Base-by-base conservation (phyloP, 2,888 invertebrate species). In the Chrysolina haemoptera region DNA sequence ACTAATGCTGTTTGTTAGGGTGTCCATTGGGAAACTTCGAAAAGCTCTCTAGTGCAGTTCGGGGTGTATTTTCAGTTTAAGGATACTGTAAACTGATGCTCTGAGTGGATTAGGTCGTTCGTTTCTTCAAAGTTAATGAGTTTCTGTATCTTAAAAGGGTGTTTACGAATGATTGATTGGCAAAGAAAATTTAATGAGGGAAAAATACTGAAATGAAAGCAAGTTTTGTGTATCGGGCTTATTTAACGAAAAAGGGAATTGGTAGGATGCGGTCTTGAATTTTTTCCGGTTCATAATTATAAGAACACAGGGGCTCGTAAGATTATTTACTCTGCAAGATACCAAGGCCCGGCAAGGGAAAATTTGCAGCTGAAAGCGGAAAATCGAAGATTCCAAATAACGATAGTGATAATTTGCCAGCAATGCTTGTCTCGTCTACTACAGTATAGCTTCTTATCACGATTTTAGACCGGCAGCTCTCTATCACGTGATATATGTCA, bases 71-170 rank as follows among this genome's bases (percentile, higher is more conserved):
- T 53, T 53, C 53, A 53, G 53, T 53, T 53, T 53, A 20, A 20
- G 53, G 53, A 53, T 53, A 53, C 20, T 53, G 53, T 22, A 20
- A 53, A 53, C 53, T 22, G 53, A 53, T 53, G 12, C 53, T 20
- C 12, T 18, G 53, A 53, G 53, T 53, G 53, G 20, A 53, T 53
- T 53, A 20, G 53, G 20, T 53, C 20, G 20, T 53, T 53, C 53
- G 53, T 53, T 53, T 53, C 53, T 53, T 53, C 53, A 53, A 53
- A 53, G 20, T 53, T 20, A 53, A 53, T 53, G 53, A 53, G 53
- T 53, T 53, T 53, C 53, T 53, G 53, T 53, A 53, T 53, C 53
- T 53, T 20, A 12, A 53, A 53, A 20, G 20, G 20, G 20, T 18
- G 53, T 53, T 53, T 53, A 53, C 12, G 20, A 22, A 53, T 53